A percentile compares a stretch with the other conserved stretches of the same genome.
These are phyloP conservation scores for Protonibea diacanthus DNA, from an alignment of 2,797 vertebrate genomes.

Conservation along the genomic window DNA sequence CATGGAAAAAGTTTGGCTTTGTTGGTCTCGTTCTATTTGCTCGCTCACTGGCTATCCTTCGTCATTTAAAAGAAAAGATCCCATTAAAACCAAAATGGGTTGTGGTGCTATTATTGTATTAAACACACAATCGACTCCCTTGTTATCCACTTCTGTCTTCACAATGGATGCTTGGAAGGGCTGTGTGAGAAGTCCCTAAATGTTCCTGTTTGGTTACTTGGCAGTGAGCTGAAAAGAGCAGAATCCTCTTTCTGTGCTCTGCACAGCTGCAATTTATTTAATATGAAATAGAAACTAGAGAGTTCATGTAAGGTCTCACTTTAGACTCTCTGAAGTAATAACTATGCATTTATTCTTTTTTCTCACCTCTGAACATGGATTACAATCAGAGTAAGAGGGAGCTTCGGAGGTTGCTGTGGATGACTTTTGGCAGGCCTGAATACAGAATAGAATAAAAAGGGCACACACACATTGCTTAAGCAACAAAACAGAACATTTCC, in stretches of 20 bases:
- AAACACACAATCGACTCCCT: slow-evolving; percentile 46
- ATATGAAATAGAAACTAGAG: slow-evolving; percentile 43
- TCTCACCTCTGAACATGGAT: slow-evolving; percentile 58
- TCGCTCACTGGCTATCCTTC: no score
- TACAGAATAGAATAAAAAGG: slow-evolving; percentile 35
- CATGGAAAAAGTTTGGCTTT: not conserved
- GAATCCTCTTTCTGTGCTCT: slow-evolving; percentile 31
- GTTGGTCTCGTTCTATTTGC: slow-evolving; percentile 3
- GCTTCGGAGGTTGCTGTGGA: slow-evolving; percentile 29
- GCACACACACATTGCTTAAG: not conserved
- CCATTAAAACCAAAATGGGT: not conserved
- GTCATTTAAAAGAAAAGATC: not conserved
- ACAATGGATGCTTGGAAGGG: slow-evolving; percentile 41
- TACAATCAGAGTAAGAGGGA: slow-evolving; percentile 43
- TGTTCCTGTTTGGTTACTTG: slow-evolving; percentile 36
- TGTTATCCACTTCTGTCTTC: slow-evolving; percentile 25
- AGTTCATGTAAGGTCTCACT: slow-evolving; percentile 54
- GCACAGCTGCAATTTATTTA: slow-evolving; percentile 50
- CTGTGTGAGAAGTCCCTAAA: slow-evolving; percentile 45
- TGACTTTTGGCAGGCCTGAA: slow-evolving; percentile 33
- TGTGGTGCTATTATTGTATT: slow-evolving; percentile 44
- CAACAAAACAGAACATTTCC: slow-evolving; percentile 2
- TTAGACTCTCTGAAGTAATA: slow-evolving; percentile 59
- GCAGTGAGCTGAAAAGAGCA: slow-evolving; percentile 37
- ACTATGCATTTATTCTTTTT: slow-evolving; percentile 65